Base-by-base conservation (phyloP, 2,888 invertebrate species). In the Platycheirus albimanus region DNA sequence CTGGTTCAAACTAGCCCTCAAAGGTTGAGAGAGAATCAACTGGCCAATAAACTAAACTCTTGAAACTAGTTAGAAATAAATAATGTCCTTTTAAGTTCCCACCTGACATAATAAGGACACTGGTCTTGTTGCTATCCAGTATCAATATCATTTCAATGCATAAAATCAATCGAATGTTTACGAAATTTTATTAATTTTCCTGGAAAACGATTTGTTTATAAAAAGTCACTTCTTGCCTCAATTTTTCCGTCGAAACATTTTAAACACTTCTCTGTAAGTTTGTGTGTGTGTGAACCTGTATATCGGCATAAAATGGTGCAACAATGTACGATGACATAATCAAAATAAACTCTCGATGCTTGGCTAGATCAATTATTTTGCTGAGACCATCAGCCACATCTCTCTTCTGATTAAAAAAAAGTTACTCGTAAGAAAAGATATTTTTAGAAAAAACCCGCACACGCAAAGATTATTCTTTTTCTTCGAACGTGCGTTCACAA, bases 381-480 rank as follows among this genome's bases (percentile, higher is more conserved):
- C 33, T 33, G 36, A 36, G 19, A 2, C 30, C 11, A 13, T 20
- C 36, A 36, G 33, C 28, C 24, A 24, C 24, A 24, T 2, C 7
- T 56, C n/a, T n/a, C n/a, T n/a, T n/a, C n/a, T n/a, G n/a, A n/a
- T n/a, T n/a, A n/a, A n/a, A 7, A n/a, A 15, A 28, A 28, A 36
- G 7, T 33, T 7, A 33, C 30, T 33, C 6, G 7, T 5, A 28
- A 30, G 38, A 10, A 20, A 15, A 20, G 13, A 36, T 80, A 80
- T 76, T 81, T 76, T 76, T 76, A 76, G 80, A 56, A 24, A n/a
- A 81, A 61, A 81, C 70, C 47, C 76, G 80, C 80, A 81, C 80
- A 81, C 76, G 76, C 76, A 81, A 56, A 10, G 15, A 38, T 56
- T 20, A 56, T 43, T 58, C 15, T 33, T 8, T 69, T 54, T 28